These are phyloP conservation scores for Emydoidea blandingii DNA, from an alignment of 2,797 vertebrate species.

Conservation along the genomic window DNA sequence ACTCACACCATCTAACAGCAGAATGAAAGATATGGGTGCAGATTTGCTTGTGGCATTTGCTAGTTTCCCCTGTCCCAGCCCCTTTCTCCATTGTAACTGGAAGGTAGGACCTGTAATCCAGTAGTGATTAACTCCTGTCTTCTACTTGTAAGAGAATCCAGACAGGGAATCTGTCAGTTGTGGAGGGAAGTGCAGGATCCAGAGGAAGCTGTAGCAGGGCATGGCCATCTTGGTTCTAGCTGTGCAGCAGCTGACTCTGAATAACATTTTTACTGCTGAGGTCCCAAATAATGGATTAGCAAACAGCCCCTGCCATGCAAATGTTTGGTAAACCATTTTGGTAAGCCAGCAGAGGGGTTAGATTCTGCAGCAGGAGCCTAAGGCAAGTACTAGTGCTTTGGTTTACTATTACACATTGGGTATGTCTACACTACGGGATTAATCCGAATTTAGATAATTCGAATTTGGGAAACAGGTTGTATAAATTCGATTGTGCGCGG, in stretches of 20 bases:
- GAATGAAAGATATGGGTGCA: background rate
- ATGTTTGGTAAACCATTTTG: background rate
- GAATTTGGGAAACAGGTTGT: too few species aligned
- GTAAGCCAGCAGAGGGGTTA: background rate
- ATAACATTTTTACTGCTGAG: too few species aligned
- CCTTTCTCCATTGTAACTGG: background rate
- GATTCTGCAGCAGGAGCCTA: background rate
- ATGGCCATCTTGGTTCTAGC: background rate
- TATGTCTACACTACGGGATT: too few species aligned
- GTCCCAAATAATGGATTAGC: background rate
- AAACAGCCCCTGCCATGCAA: background rate
- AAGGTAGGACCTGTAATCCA: background rate
- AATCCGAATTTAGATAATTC: too few species aligned
- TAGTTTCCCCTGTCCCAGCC: background rate
- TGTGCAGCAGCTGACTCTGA: background rate
- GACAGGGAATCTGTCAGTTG: background rate
- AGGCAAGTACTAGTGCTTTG: background rate
- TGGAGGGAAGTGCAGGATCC: background rate
- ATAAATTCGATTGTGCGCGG: too few species aligned
- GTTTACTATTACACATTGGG: too few species aligned
- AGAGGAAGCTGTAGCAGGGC: background rate
- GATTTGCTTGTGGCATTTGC: background rate
- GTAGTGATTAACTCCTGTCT: background rate
- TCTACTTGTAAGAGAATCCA: background rate
- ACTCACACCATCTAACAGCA: background rate